Percentiles rank a stretch among this genome's conserved stretches.
phyloP scores from a whole-genome alignment of 2,113 vertebrate genomes.

The Pollachius pollachius region DNA sequence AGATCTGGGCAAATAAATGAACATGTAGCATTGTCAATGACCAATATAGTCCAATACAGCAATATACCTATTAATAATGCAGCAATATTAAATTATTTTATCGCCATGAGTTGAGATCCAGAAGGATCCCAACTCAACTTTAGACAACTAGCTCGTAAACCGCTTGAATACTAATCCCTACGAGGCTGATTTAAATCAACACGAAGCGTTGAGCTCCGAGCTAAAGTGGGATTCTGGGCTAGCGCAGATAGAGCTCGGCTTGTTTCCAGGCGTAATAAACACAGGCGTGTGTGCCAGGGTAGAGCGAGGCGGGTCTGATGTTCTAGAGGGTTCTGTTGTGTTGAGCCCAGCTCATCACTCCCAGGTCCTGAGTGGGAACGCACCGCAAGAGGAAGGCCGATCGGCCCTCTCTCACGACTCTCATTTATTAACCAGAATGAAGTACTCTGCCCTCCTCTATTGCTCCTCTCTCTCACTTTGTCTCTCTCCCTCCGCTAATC shows the following conservation, averaged over 20 bases:
- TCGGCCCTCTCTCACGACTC: constrained; percentile 52
- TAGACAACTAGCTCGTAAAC: no score
- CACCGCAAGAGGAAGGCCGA: constrained; percentile 29
- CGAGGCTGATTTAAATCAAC: no score
- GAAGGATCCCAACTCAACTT: no score
- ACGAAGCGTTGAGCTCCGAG: background rate
- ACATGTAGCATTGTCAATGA: constrained; percentile 30
- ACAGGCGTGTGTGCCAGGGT: constrained; percentile 42
- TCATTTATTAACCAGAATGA: constrained; percentile 61
- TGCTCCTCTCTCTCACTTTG: background rate
- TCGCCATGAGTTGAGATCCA: no score
- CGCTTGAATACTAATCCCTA: no score
- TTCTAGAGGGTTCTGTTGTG: constrained; percentile 53
- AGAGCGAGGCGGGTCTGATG: constrained; percentile 54
- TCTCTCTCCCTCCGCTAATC: constrained; percentile 1
- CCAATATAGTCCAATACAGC: background rate
- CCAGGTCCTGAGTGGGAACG: constrained; percentile 51
- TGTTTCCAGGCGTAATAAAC: constrained; percentile 43
- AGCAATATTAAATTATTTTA: no score
- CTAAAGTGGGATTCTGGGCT: no score
- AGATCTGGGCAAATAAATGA: no score
- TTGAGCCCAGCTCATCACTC: constrained; percentile 56
- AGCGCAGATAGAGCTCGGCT: no score
- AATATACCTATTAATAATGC: no score
- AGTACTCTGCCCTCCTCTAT: constrained; percentile 33